These are phyloP conservation scores for Ibidorhyncha struthersii DNA, from an alignment of 2,113 vertebrate genomes.

Conservation along the genomic window DNA sequence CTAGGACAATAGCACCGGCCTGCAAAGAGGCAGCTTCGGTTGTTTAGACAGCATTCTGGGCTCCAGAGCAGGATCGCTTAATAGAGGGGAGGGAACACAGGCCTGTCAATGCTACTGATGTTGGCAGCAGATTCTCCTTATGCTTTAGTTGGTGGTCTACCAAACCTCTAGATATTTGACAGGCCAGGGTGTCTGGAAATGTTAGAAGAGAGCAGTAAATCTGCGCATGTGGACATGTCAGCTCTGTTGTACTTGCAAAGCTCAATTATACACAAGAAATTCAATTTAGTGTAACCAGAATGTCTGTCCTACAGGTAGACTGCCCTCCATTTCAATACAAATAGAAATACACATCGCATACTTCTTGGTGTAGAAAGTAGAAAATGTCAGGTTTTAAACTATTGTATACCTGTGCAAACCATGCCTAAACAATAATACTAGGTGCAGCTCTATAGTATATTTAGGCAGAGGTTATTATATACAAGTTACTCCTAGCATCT, in stretches of 20 bases:
- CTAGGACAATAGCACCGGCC: background rate
- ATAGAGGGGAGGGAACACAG: background rate
- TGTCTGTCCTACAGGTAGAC: background rate
- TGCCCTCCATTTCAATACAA: background rate
- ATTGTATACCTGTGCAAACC: background rate
- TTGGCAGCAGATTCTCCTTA: background rate
- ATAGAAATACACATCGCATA: background rate
- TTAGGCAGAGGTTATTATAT: background rate
- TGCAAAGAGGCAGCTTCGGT: background rate
- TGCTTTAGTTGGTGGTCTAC: background rate
- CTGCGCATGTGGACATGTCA: background rate
- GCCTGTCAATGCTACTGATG: background rate
- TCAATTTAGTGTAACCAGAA: background rate
- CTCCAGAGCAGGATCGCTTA: background rate
- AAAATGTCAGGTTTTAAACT: background rate
- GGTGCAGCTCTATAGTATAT: background rate
- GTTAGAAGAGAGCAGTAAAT: background rate
- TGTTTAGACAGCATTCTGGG: background rate
- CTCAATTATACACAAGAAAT: background rate
- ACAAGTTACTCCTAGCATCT: background rate
- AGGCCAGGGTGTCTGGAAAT: background rate
- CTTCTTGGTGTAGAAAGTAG: background rate
- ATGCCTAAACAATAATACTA: background rate
- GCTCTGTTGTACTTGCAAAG: background rate
- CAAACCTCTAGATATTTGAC: background rate